A percentile compares a stretch with the other conserved stretches of the same genome.
These are phyloP conservation scores for Metacarcinus magister DNA, from an alignment of 2,888 invertebrate species.

Conservation along the genomic window DNA sequence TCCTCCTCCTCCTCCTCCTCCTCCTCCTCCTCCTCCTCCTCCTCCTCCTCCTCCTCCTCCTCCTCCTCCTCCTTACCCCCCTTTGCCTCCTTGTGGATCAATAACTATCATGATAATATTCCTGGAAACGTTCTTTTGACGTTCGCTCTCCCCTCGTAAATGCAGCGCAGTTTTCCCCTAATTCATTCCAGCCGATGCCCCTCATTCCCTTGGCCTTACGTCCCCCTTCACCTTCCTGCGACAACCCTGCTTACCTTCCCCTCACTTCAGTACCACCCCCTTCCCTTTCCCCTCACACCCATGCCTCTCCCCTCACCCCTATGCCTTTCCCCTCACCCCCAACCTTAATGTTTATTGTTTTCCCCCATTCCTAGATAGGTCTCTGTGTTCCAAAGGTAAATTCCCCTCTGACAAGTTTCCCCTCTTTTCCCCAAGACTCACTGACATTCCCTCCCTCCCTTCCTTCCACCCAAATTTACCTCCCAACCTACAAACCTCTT, in stretches of 20 bases:
- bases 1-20: neutral
- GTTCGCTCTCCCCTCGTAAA: conserved; percentile 37
- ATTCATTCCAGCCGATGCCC: neutral
- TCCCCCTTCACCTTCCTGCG: neutral
- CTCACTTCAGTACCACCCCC: neutral
- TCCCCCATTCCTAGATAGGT: neutral
- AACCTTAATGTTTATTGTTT: neutral
- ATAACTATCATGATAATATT: conserved; percentile 45
- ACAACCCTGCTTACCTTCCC: neutral
- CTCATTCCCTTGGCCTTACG: neutral
- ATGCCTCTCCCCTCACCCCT: neutral
- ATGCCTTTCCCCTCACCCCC: neutral
- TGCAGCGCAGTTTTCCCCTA: conserved; percentile 27
- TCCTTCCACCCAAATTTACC: neutral
- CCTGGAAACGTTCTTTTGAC: conserved; percentile 45
- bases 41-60: neutral
- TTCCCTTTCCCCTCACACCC: neutral
- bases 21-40: neutral
- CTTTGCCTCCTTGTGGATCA: neutral
- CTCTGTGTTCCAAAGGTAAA: neutral
- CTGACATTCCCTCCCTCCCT: neutral
- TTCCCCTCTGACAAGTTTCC: neutral
- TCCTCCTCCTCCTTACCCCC: neutral
- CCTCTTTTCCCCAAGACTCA: neutral
- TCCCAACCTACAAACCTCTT: neutral